These are phyloP conservation scores for Danio aesculapii DNA, from an alignment of 2,797 vertebrate species.

Conservation along the genomic window DNA sequence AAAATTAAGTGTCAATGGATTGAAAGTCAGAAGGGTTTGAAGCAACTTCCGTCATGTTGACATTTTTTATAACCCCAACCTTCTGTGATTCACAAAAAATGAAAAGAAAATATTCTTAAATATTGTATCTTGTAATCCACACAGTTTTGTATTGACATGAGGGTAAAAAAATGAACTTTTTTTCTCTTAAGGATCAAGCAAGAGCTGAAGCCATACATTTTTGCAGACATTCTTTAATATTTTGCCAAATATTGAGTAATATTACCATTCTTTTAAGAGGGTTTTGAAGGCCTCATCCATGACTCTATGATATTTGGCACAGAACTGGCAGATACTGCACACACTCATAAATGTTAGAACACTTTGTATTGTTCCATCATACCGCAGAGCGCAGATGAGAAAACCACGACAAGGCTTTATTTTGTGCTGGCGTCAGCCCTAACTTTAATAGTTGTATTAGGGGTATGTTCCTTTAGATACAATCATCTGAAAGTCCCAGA, in stretches of 20 bases:
- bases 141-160: not conserved
- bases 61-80: not conserved
- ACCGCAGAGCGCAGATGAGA: slow-evolving; percentile 54
- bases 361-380: slow-evolving; percentile 54
- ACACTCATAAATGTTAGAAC: slow-evolving; percentile 55
- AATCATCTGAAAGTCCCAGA: slow-evolving; percentile 34
- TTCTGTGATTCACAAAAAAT: too few relatives aligned
- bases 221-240: slow-evolving; percentile 2
- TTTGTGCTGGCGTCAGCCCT: slow-evolving; percentile 46
- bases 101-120: not conserved
- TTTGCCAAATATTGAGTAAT: slow-evolving; percentile 17
- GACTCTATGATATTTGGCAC: slow-evolving; percentile 39
- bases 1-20: not conserved
- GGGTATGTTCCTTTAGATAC: slow-evolving; percentile 40
- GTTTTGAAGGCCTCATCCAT: slow-evolving; percentile 26
- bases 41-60: not conserved
- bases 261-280: slow-evolving; percentile 7
- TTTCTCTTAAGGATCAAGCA: not conserved
- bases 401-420: slow-evolving; percentile 55
- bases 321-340: slow-evolving; percentile 34
- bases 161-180: not conserved
- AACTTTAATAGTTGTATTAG: slow-evolving; percentile 41
- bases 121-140: not conserved
- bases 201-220: not conserved
- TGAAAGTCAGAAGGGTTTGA: not conserved